Base-by-base conservation (phyloP, 2,888 invertebrate species). In the Catocala nupta region DNA sequence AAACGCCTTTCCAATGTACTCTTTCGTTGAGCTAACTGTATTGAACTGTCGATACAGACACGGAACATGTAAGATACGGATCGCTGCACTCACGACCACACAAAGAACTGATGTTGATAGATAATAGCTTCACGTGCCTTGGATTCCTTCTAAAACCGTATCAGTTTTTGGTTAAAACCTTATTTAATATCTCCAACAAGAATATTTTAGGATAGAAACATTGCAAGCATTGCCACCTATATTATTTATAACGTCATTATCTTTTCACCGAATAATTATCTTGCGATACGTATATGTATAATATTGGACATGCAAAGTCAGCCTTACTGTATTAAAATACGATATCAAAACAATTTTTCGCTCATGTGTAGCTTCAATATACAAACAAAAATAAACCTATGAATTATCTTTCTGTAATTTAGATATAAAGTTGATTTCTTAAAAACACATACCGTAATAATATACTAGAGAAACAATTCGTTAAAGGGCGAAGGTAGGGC, bases 1-100 rank as follows among this genome's bases (percentile, higher is more conserved):
- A 52, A 49, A 55, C 73, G 73, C 76, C 63, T 60, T 64, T 65
- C 57, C 34, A 59, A 42, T 72, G 70, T 68, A 65, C 55, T 62
- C 59, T 56, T 61, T 55, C 43, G 12, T 16, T 57, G 16, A 51
- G 50, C 45, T 47, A 44, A 62, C 36, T 49, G 25, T 55, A 67
- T 70, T 65, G 54, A 58, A 55, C 49, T 47, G 25, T 65, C 9
- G 48, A 48, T 36, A 43, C 0, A 49, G 12, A 42, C n/a, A 49
- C 43, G 39, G 43, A 43, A 44, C 44, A 53, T 47, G 11, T 12
- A 8, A 47, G 12, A 42, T 47, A 53, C 49, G 16, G 57, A 42
- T 68, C 1, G 11, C 47, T 12, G 43, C n/a, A 52, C 44, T 36
- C 45, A n/a, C 33, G n/a, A 16, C 43, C 33, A 56, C 34, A 65